These are phyloP conservation scores for Corythaeola cristata DNA, from an alignment of 2,113 vertebrate species.

Conservation along the genomic window DNA sequence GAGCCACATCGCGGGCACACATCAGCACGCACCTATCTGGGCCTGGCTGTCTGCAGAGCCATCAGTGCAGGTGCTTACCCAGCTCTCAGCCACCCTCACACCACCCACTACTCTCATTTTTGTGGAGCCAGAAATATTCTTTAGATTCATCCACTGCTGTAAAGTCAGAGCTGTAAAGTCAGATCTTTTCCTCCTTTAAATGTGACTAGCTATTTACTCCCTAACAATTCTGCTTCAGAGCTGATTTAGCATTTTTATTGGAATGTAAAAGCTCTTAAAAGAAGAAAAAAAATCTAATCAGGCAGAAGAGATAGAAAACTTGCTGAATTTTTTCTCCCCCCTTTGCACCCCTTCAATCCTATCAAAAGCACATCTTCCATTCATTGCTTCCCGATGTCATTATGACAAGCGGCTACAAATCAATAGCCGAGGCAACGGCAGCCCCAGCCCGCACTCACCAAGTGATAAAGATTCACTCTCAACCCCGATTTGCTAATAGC, in stretches of 20 bases:
- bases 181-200: constrained; percentile 72
- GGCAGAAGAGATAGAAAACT: constrained; percentile 85
- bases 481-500: constrained; percentile 89
- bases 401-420: constrained; percentile 87
- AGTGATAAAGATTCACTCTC: constrained; percentile 83
- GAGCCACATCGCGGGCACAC: neutral
- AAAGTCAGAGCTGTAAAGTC: constrained; percentile 63
- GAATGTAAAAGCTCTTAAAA: constrained; percentile 86
- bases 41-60: neutral
- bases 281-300: constrained; percentile 85
- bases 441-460: constrained; percentile 71
- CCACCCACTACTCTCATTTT: neutral
- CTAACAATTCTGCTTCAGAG: constrained; percentile 80
- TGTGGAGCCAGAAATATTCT: constrained; percentile 38
- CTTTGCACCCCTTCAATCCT: constrained; percentile 76
- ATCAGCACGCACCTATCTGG: neutral
- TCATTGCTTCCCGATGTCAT: constrained; percentile 86
- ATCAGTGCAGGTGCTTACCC: neutral
- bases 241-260: constrained; percentile 87
- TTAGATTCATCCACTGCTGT: constrained; percentile 31
- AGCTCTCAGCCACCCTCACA: neutral
- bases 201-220: constrained; percentile 81
- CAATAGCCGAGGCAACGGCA: constrained; percentile 77
- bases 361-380: constrained; percentile 87
- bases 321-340: constrained; percentile 79